These are phyloP conservation scores for Pentalonia nigronervosa DNA, from an alignment of 1,140 invertebrate genomes.

Conservation along the genomic window DNA sequence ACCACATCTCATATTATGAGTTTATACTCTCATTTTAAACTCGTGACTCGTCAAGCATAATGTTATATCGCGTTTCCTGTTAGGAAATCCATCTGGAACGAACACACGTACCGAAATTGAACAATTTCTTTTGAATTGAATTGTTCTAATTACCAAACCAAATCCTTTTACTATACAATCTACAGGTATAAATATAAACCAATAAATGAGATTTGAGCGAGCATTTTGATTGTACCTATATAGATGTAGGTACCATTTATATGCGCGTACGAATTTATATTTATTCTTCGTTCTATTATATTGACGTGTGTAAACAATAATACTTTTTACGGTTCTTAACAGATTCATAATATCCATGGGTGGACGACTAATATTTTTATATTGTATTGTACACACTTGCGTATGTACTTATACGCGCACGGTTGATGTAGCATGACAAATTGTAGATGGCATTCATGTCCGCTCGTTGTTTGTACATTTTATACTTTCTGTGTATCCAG, in stretches of 20 bases:
- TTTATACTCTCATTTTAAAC: background rate
- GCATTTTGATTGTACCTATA: background rate
- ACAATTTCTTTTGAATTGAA: background rate
- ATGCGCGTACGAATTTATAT: background rate
- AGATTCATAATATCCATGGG: background rate
- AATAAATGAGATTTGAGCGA: background rate
- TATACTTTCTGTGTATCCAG: conserved; percentile 25
- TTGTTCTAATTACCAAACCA: conserved; percentile 4
- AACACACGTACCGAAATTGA: background rate
- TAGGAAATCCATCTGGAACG: conserved; percentile 12
- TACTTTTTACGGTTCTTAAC: conserved; percentile 5
- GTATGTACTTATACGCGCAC: conserved; percentile 14
- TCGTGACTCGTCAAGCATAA: conserved; percentile 38
- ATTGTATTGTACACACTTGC: background rate
- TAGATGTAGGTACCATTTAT: background rate
- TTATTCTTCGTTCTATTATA: background rate
- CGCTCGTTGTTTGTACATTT: background rate
- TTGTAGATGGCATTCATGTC: conserved; percentile 16
- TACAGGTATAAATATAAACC: background rate
- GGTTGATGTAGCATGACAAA: conserved; percentile 45
- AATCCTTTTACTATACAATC: background rate
- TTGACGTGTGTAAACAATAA: background rate
- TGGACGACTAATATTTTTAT: background rate
- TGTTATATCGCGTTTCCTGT: conserved; percentile 21
- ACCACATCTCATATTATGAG: background rate